phyloP scores from a whole-genome alignment of 2,113 vertebrate genomes.

The Xyrauchen texanus region DNA sequence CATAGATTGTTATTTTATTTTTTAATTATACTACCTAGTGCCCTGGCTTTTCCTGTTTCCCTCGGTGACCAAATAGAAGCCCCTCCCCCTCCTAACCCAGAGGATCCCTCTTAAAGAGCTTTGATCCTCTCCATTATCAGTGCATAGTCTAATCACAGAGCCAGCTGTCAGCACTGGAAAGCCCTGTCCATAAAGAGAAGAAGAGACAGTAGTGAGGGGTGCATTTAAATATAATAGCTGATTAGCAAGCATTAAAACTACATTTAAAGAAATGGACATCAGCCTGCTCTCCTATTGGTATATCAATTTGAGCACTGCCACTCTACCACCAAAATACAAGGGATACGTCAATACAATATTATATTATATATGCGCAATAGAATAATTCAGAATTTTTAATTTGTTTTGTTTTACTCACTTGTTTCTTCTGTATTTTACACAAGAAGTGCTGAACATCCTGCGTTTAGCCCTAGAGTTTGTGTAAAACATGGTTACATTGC shows the following conservation, averaged over 20 bases:
- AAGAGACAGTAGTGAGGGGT: slow-evolving; percentile 11
- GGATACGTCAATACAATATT: no score
- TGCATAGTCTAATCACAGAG: slow-evolving; percentile 67
- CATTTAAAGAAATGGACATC: slow-evolving; percentile 63
- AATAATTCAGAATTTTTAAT: no score
- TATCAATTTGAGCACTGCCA: not conserved
- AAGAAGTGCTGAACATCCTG: no score
- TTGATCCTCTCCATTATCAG: slow-evolving; percentile 67
- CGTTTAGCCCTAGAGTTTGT: no score
- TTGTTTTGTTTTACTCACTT: no score
- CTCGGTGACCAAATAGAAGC: slow-evolving; percentile 44
- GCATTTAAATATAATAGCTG: slow-evolving; percentile 75
- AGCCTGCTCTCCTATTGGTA: slow-evolving; percentile 28
- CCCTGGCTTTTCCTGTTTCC: not conserved
- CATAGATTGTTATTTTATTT: no score
- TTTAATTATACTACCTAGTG: not conserved
- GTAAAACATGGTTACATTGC: no score
- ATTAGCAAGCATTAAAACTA: slow-evolving; percentile 65
- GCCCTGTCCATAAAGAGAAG: slow-evolving; percentile 47
- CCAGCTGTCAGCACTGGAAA: slow-evolving; percentile 75
- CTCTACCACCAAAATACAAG: no score
- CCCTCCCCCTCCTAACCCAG: slow-evolving; percentile 39
- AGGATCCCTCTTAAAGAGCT: slow-evolving; percentile 68
- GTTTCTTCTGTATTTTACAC: no score
- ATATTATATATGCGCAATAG: no score